Conservation (phyloP, 1,140 invertebrate species). For the Drosophila punjabiensis region DNA sequence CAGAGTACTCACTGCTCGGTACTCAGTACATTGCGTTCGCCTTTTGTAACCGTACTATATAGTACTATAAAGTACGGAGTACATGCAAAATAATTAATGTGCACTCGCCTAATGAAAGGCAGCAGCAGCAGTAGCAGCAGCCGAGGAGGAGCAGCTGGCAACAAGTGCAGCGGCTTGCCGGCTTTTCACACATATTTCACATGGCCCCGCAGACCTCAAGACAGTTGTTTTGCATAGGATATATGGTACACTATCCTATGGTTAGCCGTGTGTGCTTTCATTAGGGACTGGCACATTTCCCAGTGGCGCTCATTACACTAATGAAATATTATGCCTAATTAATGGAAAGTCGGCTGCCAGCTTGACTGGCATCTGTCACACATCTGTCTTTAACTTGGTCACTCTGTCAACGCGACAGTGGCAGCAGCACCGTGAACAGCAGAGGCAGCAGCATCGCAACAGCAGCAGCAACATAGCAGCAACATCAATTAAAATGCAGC, state of each 20-base stretch:
- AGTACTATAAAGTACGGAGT: not conserved
- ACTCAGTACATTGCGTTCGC: conserved; percentile 8
- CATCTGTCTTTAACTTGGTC: conserved; percentile 81
- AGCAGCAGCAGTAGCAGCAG: conserved; percentile 16
- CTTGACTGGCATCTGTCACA: conserved; percentile 72
- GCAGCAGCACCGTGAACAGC: conserved; percentile 1
- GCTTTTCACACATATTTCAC: conserved; percentile 79
- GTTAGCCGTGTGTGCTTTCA: conserved; percentile 53
- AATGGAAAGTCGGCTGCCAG: conserved; percentile 72
- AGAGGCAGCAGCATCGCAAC: conserved; percentile 9
- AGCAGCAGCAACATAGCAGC: conserved; percentile 14
- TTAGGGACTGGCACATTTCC: conserved; percentile 68
- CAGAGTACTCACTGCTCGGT: not conserved
- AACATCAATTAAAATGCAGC: conserved; percentile 76
- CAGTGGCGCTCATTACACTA: conserved; percentile 72
- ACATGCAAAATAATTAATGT: conserved; percentile 79
- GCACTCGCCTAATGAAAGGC: conserved; percentile 80
- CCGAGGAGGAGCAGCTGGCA: conserved; percentile 28
- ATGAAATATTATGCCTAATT: conserved; percentile 83
- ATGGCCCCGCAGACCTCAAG: conserved; percentile 47
- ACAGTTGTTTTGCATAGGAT: conserved; percentile 67
- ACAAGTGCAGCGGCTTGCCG: conserved; percentile 50
- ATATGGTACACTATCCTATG: conserved; percentile 26
- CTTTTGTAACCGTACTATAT: conserved; percentile 37
- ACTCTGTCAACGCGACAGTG: conserved; percentile 66